Evolutionary conservation across 2,797 vertebrate genomes (phyloP).

Genomic region (Serranus cabrilla): DNA sequence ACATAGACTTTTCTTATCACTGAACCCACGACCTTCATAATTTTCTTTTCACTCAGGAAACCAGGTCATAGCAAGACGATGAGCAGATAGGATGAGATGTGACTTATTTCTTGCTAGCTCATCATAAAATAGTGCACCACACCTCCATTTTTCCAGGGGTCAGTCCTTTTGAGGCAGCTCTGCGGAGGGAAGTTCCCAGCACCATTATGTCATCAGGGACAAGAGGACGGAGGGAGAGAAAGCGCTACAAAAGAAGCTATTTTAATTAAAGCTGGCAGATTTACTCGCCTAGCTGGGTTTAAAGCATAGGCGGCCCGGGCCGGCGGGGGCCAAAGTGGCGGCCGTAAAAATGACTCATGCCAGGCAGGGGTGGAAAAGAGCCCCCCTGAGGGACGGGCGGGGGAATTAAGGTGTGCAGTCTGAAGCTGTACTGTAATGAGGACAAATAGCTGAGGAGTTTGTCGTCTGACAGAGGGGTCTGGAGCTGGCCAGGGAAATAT

Average conservation of each 20-base stretch:
- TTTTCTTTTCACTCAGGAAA: conserved; percentile 53
- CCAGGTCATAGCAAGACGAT: conserved; percentile 45
- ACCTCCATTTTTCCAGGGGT: conserved; percentile 56
- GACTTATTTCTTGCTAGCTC: conserved; percentile 56
- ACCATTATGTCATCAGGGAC: conserved; percentile 73
- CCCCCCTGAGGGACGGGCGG: conserved; percentile 65
- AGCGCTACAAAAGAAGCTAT: conserved; percentile 74
- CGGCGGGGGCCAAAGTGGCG: conserved; percentile 69
- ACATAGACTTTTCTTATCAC: conserved; percentile 13
- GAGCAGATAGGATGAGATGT: conserved; percentile 36
- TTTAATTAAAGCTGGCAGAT: conserved; percentile 88
- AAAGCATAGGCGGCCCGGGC: conserved; percentile 65
- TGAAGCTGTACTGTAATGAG: conserved; percentile 78
- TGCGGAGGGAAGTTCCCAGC: conserved; percentile 66
- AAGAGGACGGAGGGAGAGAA: conserved; percentile 58
- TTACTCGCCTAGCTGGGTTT: conserved; percentile 79
- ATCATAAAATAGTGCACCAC: conserved; percentile 64
- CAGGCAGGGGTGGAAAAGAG: conserved; percentile 67
- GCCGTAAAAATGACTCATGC: conserved; percentile 84
- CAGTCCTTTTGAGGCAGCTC: conserved; percentile 64
- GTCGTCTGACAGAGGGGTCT: conserved; percentile 64
- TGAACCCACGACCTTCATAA: conserved; percentile 12
- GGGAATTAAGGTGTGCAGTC: conserved; percentile 74
- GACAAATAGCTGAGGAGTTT: conserved; percentile 76
- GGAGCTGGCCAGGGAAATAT: conserved; percentile 61